Evolutionary conservation across 2,797 vertebrate species (phyloP).

Genomic region (Prunella strophiata): DNA sequence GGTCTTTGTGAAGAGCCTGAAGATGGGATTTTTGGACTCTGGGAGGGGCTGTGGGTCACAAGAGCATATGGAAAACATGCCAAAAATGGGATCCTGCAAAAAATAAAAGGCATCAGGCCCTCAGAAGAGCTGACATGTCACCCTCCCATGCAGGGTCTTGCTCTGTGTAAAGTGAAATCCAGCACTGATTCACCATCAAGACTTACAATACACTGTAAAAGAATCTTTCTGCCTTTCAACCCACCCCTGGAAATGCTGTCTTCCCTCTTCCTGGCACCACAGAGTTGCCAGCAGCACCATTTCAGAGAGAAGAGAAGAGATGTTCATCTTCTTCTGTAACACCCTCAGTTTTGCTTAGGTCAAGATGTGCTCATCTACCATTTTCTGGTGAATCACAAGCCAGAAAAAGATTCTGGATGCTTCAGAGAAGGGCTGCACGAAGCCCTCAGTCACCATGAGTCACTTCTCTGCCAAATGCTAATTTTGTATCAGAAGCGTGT

Average conservation of each 20-base stretch:
- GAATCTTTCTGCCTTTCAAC: neutral
- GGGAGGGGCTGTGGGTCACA: neutral
- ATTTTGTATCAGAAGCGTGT: constrained; percentile 49
- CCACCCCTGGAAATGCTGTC: neutral
- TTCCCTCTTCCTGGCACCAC: neutral
- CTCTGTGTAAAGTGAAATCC: neutral
- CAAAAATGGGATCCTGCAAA: neutral
- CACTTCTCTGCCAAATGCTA: constrained; percentile 50
- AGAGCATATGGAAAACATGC: neutral
- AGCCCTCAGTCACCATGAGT: constrained; percentile 57
- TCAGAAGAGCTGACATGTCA: neutral
- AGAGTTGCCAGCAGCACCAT: neutral
- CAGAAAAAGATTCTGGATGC: constrained; percentile 54
- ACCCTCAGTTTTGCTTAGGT: constrained; percentile 25
- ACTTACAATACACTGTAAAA: neutral
- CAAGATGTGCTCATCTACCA: constrained; percentile 29
- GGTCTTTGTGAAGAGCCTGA: neutral
- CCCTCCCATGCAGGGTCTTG: rapidly evolving
- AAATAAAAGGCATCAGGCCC: neutral
- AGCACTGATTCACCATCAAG: neutral
- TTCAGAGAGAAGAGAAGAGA: neutral
- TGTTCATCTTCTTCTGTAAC: neutral
- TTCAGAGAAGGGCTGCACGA: constrained; percentile 27
- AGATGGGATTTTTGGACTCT: neutral
- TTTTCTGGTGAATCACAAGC: constrained; percentile 60